phyloP scores from a whole-genome alignment of 2,888 invertebrate genomes.

The Idaea biselata region DNA sequence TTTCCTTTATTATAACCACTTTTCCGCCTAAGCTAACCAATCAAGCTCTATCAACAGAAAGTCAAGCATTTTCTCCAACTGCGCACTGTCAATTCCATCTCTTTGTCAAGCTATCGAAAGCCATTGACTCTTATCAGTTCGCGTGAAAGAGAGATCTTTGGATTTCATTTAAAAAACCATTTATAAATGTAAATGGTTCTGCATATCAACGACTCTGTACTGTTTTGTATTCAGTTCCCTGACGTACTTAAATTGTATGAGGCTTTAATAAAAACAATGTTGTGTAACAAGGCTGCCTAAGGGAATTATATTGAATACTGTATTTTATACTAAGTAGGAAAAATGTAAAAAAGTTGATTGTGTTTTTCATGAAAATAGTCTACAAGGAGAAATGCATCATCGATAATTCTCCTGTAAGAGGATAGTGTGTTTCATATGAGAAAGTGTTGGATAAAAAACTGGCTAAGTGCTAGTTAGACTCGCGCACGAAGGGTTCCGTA shows the following conservation, averaged over 20 bases:
- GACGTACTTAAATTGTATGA: not conserved
- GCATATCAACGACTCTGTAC: not conserved
- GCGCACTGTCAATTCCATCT: not conserved
- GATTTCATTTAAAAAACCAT: slow-evolving; percentile 1
- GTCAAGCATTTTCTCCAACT: not conserved
- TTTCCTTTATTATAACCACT: too few species aligned
- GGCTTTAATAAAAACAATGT: not conserved
- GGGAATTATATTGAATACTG: not conserved
- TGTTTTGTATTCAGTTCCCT: not conserved
- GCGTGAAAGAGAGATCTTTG: not conserved
- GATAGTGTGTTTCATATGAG: too few species aligned
- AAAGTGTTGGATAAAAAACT: too few species aligned
- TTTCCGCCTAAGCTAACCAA: too few species aligned
- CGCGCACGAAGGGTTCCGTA: too few species aligned
- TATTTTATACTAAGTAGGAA: not conserved
- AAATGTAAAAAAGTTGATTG: too few species aligned
- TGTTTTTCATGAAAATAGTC: too few species aligned
- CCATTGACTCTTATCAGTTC: not conserved
- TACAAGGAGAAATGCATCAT: too few species aligned
- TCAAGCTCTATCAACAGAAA: not conserved
- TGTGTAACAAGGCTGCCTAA: not conserved
- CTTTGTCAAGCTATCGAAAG: not conserved
- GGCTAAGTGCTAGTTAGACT: too few species aligned
- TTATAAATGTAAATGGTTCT: not conserved
- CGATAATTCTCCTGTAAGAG: too few species aligned